These are phyloP conservation scores for Hystrix brachyura DNA, from an alignment of 2,113 vertebrate species.

Conservation along the genomic window DNA sequence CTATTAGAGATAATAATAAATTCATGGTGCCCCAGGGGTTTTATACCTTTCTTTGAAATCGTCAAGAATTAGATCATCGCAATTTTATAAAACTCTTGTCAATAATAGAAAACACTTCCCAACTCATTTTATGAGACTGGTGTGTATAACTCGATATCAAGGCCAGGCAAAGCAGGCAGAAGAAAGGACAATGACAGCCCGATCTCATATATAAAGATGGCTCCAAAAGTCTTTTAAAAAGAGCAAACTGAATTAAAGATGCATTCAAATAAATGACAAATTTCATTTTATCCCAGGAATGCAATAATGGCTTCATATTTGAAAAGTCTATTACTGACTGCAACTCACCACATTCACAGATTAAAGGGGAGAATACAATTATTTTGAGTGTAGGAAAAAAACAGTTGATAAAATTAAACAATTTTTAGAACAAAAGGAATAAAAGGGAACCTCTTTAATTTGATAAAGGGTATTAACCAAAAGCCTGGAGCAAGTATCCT, in stretches of 20 bases:
- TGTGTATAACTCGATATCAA: neutral
- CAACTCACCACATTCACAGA: slow-evolving; percentile 33
- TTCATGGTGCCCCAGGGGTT: neutral
- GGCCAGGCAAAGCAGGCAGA: neutral
- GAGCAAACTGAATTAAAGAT: neutral
- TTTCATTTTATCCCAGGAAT: slow-evolving; percentile 19
- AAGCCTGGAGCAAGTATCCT: neutral
- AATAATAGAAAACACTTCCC: neutral
- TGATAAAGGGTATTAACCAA: slow-evolving; percentile 24
- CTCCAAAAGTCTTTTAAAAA: slow-evolving; percentile 47
- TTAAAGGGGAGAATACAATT: slow-evolving; percentile 38
- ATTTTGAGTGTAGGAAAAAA: neutral
- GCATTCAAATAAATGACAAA: slow-evolving; percentile 4
- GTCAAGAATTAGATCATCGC: neutral
- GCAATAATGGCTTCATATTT: neutral
- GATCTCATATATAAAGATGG: neutral
- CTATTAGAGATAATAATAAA: neutral
- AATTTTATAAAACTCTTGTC: slow-evolving; percentile 23
- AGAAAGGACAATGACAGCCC: neutral
- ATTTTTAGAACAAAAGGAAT: slow-evolving; percentile 28
- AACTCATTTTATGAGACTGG: slow-evolving; percentile 20
- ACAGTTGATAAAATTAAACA: slow-evolving; percentile 3
- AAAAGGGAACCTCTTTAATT: neutral
- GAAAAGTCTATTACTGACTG: neutral
- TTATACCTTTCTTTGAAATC: neutral